Evolutionary conservation across 92 coral and sea anemone genomes (phyloP).

Genomic region (Montipora capitata): DNA sequence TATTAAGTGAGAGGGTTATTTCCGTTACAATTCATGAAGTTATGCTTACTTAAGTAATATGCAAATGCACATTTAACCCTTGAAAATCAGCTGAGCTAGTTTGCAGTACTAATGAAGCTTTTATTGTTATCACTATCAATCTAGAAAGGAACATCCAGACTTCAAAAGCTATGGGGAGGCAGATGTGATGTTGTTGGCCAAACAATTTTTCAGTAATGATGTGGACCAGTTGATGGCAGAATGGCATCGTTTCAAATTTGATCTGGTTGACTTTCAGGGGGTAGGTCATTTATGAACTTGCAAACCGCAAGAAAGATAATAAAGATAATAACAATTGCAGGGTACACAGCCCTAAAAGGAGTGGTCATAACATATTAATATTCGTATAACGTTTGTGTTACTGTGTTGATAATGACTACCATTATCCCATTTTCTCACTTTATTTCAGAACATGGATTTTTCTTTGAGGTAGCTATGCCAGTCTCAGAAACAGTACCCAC

Average conservation of each 20-base stretch:
- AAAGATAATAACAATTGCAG: not conserved
- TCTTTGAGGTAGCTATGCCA: constrained; percentile 29
- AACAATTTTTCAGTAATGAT: constrained; percentile 12
- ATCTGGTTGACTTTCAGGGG: constrained; percentile 36
- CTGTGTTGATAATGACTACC: not conserved
- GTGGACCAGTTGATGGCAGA: constrained; percentile 34
- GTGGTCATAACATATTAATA: too few species aligned
- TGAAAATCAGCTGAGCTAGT: not conserved
- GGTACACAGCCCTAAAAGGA: not conserved
- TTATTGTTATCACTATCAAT: not conserved
- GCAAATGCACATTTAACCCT: not conserved
- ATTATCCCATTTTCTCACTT: not conserved
- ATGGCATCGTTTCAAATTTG: constrained; percentile 32
- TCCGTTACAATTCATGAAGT: not conserved
- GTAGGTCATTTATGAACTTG: constrained; percentile 29
- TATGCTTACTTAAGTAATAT: not conserved
- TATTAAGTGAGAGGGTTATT: not conserved
- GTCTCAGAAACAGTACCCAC: constrained; percentile 44
- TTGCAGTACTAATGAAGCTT: not conserved
- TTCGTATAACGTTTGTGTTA: too few species aligned
- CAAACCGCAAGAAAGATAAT: not conserved
- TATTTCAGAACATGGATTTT: constrained; percentile 27
- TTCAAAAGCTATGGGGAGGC: constrained; percentile 28
- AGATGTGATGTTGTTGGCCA: constrained; percentile 33
- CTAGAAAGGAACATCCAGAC: constrained; percentile 19